Percentiles rank a stretch among this genome's conserved stretches.
These are phyloP conservation scores for Gopherus evgoodei DNA, from an alignment of 2,113 vertebrate genomes.

Conservation along the genomic window DNA sequence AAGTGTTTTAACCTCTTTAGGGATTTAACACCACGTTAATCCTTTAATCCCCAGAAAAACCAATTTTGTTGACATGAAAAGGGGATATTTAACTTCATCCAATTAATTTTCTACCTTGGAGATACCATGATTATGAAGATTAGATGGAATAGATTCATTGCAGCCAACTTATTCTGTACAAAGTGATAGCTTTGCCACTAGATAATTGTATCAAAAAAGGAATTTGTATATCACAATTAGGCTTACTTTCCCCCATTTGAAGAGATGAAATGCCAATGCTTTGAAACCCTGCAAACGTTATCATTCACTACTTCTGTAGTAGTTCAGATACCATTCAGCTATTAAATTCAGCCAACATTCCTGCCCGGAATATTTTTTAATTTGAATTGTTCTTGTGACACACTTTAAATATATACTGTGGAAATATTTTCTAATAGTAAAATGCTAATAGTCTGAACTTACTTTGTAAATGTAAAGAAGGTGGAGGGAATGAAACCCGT, in stretches of 20 bases:
- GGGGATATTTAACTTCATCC: constrained; percentile 89
- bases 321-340: constrained; percentile 11
- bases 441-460: constrained; percentile 53
- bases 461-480: constrained; percentile 42
- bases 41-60: constrained; percentile 97
- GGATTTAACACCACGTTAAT: constrained; percentile 94
- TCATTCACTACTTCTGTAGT: constrained; percentile 34
- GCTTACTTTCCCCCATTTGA: constrained; percentile 7
- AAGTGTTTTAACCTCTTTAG: constrained; percentile 95
- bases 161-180: constrained; percentile 81
- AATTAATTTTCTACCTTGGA: constrained; percentile 95
- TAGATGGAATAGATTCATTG: constrained; percentile 93
- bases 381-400: constrained; percentile 35
- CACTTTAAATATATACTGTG: not conserved
- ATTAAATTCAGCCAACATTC: constrained; percentile 11
- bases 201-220: constrained; percentile 49
- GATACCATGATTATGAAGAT: constrained; percentile 91
- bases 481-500: not conserved
- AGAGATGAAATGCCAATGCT: constrained; percentile 18
- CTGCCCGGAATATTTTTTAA: constrained; percentile 3
- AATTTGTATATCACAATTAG: constrained; percentile 38
- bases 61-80: constrained; percentile 92
- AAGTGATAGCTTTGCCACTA: constrained; percentile 65
- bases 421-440: constrained; percentile 39
- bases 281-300: not conserved